Percentiles rank a stretch among this genome's conserved stretches.
These are phyloP conservation scores for Synergus japonicus DNA, from an alignment of 2,888 invertebrate genomes.

Conservation along the genomic window DNA sequence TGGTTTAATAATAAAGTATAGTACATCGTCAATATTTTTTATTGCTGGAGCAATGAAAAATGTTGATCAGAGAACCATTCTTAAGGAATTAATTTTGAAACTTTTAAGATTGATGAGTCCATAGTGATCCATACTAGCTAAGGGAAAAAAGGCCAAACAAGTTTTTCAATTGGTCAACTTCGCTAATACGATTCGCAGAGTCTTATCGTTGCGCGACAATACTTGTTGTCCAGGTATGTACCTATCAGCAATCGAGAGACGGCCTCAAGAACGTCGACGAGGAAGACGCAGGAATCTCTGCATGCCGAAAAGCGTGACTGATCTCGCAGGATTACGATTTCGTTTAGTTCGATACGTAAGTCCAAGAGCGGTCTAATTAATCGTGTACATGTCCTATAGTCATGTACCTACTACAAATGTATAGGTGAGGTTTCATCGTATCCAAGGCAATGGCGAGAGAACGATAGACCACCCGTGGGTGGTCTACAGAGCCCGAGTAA, in stretches of 20 bases:
- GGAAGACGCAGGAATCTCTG: constrained; percentile 35
- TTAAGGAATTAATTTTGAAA: no score
- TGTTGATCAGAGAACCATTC: no score
- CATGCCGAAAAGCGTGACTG: constrained; percentile 69
- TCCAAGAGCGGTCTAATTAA: constrained; percentile 69
- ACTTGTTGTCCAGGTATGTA: constrained; percentile 6
- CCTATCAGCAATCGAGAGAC: constrained; percentile 15
- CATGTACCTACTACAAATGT: constrained; percentile 52
- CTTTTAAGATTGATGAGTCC: no score
- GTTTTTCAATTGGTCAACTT: background rate
- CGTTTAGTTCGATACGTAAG: constrained; percentile 45
- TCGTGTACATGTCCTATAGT: constrained; percentile 66
- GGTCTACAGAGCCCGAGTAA: constrained; percentile 61
- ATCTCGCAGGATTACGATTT: constrained; percentile 67
- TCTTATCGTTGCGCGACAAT: background rate
- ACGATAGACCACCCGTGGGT: constrained; percentile 70
- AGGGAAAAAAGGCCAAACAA: no score
- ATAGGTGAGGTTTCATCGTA: constrained; percentile 53
- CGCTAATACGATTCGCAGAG: background rate
- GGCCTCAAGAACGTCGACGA: constrained; percentile 32
- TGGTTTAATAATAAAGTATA: background rate
- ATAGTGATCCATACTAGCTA: no score
- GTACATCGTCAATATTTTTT: background rate
- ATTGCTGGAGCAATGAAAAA: no score
- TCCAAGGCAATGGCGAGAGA: constrained; percentile 50